These are phyloP conservation scores for Geococcyx californianus DNA, from an alignment of 2,113 vertebrate genomes.

Conservation along the genomic window DNA sequence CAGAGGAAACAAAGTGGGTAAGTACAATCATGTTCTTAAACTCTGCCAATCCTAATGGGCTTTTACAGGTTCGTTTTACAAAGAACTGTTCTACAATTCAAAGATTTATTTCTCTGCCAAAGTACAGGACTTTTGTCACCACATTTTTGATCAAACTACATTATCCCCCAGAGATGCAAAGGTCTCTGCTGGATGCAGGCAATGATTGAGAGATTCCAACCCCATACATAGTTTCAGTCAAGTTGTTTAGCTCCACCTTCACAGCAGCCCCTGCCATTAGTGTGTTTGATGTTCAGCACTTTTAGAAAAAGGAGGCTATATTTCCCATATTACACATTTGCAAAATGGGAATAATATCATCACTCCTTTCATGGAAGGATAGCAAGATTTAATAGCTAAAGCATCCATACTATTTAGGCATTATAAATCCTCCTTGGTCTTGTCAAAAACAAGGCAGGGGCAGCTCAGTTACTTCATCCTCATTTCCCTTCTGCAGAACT, in stretches of 20 bases:
- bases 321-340: not conserved
- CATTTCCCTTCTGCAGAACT: not conserved
- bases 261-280: not conserved
- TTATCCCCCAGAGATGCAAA: not conserved
- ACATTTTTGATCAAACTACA: not conserved
- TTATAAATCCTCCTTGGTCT: not conserved
- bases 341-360: not conserved
- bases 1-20: not conserved
- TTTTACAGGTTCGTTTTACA: not conserved
- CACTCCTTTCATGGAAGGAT: rapidly evolving
- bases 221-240: not conserved
- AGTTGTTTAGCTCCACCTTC: not conserved
- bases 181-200: not conserved
- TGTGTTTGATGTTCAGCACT: not conserved
- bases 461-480: not conserved
- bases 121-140: not conserved
- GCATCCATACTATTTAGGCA: not conserved
- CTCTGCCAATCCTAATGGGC: not conserved
- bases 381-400: not conserved
- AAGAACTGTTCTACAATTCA: not conserved
- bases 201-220: not conserved
- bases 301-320: not conserved
- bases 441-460: not conserved
- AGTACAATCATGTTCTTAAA: not conserved
- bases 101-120: not conserved